A percentile compares a stretch with the other conserved stretches of the same genome.
phyloP scores from a whole-genome alignment of 2,113 vertebrate species.

The Crotalus tigris region DNA sequence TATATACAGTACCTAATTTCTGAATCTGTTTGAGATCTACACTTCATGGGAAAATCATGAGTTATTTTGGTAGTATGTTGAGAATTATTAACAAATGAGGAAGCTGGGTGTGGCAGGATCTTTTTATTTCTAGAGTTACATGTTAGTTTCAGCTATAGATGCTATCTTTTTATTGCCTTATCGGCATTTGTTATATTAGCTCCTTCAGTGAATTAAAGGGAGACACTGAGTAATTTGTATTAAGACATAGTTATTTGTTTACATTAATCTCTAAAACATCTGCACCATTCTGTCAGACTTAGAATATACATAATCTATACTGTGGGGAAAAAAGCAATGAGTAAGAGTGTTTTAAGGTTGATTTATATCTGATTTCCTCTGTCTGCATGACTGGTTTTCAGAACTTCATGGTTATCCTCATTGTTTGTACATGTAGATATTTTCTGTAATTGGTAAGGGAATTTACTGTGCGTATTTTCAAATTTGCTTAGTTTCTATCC shows the following conservation, averaged over 20 bases:
- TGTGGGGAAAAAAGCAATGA: neutral
- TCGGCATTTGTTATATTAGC: neutral
- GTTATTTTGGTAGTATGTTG: neutral
- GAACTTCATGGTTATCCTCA: neutral
- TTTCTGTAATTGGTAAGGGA: neutral
- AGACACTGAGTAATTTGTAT: neutral
- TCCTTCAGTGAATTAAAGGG: neutral
- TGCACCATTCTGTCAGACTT: constrained; percentile 9
- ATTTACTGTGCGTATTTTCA: neutral
- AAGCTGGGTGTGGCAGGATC: neutral
- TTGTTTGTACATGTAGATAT: neutral
- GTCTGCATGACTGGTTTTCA: neutral
- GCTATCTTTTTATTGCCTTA: neutral
- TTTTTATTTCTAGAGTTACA: neutral
- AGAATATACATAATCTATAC: neutral
- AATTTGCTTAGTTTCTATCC: neutral
- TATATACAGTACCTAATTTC: neutral
- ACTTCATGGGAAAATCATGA: neutral
- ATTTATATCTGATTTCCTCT: neutral
- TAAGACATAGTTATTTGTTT: neutral
- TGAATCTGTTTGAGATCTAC: neutral
- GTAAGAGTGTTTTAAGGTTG: neutral
- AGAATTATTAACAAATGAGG: neutral
- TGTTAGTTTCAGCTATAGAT: neutral
- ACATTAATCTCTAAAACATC: neutral